phyloP scores from a whole-genome alignment of 2,797 vertebrate species.

The Enteromius paludinosus region DNA sequence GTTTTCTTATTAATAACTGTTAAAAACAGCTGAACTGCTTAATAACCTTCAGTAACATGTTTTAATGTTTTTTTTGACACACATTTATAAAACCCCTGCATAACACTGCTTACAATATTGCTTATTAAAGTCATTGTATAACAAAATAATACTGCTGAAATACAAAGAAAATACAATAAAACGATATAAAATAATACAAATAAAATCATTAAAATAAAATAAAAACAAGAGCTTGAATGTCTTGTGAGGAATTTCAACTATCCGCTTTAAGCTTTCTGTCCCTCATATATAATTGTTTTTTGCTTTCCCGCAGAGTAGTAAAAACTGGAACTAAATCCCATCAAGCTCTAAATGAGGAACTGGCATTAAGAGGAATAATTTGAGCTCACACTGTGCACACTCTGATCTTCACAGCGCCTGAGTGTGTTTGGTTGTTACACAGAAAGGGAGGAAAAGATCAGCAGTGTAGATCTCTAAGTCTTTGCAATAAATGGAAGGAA shows the following conservation, averaged over 20 bases:
- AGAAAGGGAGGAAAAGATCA: slow-evolving; percentile 22
- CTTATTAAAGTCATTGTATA: background rate
- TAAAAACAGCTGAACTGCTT: background rate
- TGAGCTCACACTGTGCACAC: slow-evolving; percentile 22
- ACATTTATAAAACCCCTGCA: background rate
- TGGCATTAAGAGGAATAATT: slow-evolving; percentile 24
- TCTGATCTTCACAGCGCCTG: slow-evolving; percentile 11
- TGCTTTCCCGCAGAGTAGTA: slow-evolving; percentile 29
- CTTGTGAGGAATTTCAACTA: background rate
- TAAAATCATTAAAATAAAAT: background rate
- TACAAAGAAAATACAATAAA: background rate
- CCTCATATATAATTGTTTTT: slow-evolving; percentile 25
- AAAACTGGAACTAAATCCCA: slow-evolving; percentile 37
- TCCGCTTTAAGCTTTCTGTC: background rate
- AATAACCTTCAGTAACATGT: background rate
- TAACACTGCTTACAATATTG: background rate
- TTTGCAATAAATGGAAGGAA: slow-evolving; percentile 29
- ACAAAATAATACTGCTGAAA: background rate
- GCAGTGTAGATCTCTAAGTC: slow-evolving; percentile 10
- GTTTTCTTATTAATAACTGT: too few species aligned
- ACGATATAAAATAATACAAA: background rate
- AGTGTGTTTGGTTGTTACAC: slow-evolving; percentile 6
- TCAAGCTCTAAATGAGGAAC: slow-evolving; percentile 34
- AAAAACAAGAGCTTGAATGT: background rate
- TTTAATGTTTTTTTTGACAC: background rate